These are phyloP conservation scores for Mesorhabditis belari DNA, from an alignment of 2,888 invertebrate species.

Conservation along the genomic window DNA sequence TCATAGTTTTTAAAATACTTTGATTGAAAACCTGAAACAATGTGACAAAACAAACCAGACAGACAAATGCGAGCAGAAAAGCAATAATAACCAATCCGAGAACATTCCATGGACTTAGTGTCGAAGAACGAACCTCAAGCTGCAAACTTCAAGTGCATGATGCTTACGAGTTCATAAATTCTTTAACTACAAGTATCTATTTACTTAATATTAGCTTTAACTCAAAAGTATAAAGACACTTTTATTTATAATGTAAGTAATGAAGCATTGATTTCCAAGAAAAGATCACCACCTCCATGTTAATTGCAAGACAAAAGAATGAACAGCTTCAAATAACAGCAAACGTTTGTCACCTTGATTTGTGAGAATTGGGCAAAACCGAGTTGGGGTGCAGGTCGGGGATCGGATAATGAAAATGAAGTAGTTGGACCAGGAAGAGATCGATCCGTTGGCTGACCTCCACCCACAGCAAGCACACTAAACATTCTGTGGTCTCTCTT, in stretches of 20 bases:
- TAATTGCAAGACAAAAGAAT: background rate
- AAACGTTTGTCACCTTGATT: too few relatives aligned
- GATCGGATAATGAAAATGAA: background rate
- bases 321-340: background rate
- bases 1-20: background rate
- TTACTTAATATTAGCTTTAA: too few relatives aligned
- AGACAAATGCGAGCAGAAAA: background rate
- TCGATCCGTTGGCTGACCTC: too few relatives aligned
- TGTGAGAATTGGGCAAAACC: background rate
- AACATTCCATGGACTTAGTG: background rate
- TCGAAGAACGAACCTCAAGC: background rate
- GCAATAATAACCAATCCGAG: background rate
- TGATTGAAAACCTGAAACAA: too few relatives aligned
- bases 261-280: too few relatives aligned
- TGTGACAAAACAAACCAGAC: background rate
- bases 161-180: too few relatives aligned
- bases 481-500: too few relatives aligned
- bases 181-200: too few relatives aligned
- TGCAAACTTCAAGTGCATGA: too few relatives aligned
- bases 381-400: background rate
- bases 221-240: too few relatives aligned
- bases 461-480: background rate
- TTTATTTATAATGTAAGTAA: too few relatives aligned
- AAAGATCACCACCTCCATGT: too few relatives aligned
- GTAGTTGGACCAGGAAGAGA: background rate